Percentiles rank a stretch among this genome's conserved stretches.
These are phyloP conservation scores for Danio rerio DNA, from an alignment of 2,113 vertebrate genomes.

Conservation along the genomic window GRCz12tu NC_133182.1:11573501-11574000, in stretches of 20 bases:
- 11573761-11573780: not conserved
- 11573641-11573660: too few species aligned
- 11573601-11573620: conserved; percentile 86
- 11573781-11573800: not conserved
- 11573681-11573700: too few species aligned
- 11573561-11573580: conserved; percentile 72
- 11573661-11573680: too few species aligned
- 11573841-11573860: conserved; percentile 69
- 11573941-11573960: conserved; percentile 87
- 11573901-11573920: conserved; percentile 77
- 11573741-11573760: too few species aligned
- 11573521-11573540: conserved; percentile 71
- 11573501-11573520: conserved; percentile 86
- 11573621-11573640: too few species aligned
- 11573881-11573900: conserved; percentile 75
- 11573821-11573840: conserved; percentile 87
- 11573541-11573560: conserved; percentile 75
- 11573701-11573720: too few species aligned
- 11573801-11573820: conserved; percentile 60
- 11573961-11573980: conserved; percentile 93
- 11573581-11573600: conserved; percentile 79
- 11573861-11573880: conserved; percentile 71
- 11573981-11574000: conserved; percentile 84
- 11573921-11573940: conserved; percentile 85
- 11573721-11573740: too few species aligned